Evolutionary conservation across 2,888 invertebrate species (phyloP), one percentile per base, ranked within the genome.

Genomic region (Hirtodrosophila alboralis): DNA sequence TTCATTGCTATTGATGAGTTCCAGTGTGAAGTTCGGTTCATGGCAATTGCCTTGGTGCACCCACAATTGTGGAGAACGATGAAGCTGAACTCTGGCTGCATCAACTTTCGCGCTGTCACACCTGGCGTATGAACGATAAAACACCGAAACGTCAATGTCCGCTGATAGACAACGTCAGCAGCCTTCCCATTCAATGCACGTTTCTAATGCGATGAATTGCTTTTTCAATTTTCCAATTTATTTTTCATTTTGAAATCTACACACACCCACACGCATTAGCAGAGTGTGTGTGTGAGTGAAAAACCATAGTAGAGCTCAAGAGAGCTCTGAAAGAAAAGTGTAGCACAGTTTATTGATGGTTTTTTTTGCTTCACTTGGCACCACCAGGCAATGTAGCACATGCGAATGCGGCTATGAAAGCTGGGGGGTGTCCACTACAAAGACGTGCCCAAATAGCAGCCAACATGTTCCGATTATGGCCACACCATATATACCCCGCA

Each of bases 141-240:
- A 31, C 18, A 51, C 14, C 33, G 13, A 30, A 26, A 26, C 27
- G 49, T 26, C 23, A 37, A 27, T 26, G 40, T 1, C 12, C 27
- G 37, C 40, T 68, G 53, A 69, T 52, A 63, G 54, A 54, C 62
- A 59, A 40, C 43, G 53, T 18, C 18, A 37, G 53, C 57, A 47
- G 52, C 28, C 56, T 67, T 48, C 6, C 38, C 30, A 79, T 78
- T 79, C 79, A 75, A 48, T 75, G 78, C 83, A 79, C 79, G 79
- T 78, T 68, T 63, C 76, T 79, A 74, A 79, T 77, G 77, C 77
- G 75, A 81, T 84, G 80, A 84, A 83, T 81, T 81, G 77, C 84
- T 79, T 83, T 80, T 80, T 80, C 84, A 80, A 84, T 80, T 81
- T 81, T 80, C 68, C 84, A 84, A 81, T 84, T 81, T 81, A 80